Evolutionary conservation across 2,113 vertebrate species (phyloP), one percentile per base, ranked within the genome.

Genomic region (Procavia capensis): DNA sequence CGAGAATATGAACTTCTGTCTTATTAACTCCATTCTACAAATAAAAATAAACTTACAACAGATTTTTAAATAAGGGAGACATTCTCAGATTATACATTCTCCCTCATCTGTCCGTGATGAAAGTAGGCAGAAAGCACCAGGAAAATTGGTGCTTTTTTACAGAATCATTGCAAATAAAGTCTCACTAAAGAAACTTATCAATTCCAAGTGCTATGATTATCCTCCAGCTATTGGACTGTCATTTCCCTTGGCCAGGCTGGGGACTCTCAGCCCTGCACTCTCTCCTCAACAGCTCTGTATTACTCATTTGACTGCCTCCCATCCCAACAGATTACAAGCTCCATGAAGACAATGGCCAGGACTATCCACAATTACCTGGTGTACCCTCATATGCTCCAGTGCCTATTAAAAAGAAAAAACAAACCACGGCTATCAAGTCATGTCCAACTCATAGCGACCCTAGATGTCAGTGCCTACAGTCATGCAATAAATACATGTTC

Each of bases 41-140:
- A 81, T 76, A 80, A 80, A 96, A 91, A 79, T 41, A 92, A 92
- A 61, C 2, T 41, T 47, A 57, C 70, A 78, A 39, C 61, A 19
- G 9, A 36, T 72, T 36, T 92, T 74, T 39, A 68, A 86, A 86
- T 47, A 43, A 91, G 86, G 29, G 2, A 74, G 29, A 17, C 57
- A 85, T 11, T 47, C 36, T 80, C 43, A 34, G 34, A 72, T 47
- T 47, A 72, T 2, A 47, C 43, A 11, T 34, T 8, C 2, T n/a
- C 43, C 9, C 29, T 43, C 27, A 25, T 63, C 83, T 72, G 36
- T 24, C 27, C 27, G 19, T 16, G 2, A 25, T 2, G 3, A 25
- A 3, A 6, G 6, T 13, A 1, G 36, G 36, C 9, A 29, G 6
- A 76, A 76, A 64, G 36, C 2, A 76, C 41, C 39, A 70, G 29